phyloP scores from a whole-genome alignment of 2,113 vertebrate species.

The Malaclemys terrapin region DNA sequence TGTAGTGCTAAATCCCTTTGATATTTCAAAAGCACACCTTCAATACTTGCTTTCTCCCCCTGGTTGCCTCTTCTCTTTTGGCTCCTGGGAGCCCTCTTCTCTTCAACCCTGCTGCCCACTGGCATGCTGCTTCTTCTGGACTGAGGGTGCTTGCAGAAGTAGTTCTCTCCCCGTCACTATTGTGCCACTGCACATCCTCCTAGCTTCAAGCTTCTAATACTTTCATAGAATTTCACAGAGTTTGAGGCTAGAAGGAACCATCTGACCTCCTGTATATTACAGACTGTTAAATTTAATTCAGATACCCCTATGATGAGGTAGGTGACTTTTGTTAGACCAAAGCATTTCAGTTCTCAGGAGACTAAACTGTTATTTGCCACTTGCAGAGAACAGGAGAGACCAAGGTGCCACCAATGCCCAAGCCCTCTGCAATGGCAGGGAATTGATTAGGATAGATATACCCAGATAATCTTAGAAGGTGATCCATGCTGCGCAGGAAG shows the following conservation, averaged over 20 bases:
- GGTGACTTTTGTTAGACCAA: not conserved
- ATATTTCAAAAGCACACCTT: not conserved
- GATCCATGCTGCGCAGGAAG: not conserved
- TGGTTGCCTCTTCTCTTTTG: not conserved
- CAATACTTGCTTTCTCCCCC: not conserved
- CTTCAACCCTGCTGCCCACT: accelerated
- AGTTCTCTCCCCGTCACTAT: not conserved
- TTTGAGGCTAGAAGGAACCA: not conserved
- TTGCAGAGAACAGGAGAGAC: not conserved
- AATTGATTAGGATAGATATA: not conserved
- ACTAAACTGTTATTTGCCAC: not conserved
- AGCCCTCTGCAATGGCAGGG: not conserved
- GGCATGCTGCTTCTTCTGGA: not conserved
- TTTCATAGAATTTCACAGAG: not conserved
- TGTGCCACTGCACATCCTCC: not conserved
- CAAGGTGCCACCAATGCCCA: not conserved
- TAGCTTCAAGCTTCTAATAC: not conserved
- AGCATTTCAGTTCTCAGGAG: not conserved
- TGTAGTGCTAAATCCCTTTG: not conserved
- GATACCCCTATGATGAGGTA: not conserved
- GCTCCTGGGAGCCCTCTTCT: not conserved
- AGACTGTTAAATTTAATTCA: not conserved
- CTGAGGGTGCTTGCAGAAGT: not conserved
- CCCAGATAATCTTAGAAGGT: not conserved
- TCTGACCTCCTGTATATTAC: not conserved